Evolutionary conservation across 1,140 invertebrate species (phyloP), one percentile per base, ranked within the genome.

Genomic region (Sarcophaga peregrina): DNA sequence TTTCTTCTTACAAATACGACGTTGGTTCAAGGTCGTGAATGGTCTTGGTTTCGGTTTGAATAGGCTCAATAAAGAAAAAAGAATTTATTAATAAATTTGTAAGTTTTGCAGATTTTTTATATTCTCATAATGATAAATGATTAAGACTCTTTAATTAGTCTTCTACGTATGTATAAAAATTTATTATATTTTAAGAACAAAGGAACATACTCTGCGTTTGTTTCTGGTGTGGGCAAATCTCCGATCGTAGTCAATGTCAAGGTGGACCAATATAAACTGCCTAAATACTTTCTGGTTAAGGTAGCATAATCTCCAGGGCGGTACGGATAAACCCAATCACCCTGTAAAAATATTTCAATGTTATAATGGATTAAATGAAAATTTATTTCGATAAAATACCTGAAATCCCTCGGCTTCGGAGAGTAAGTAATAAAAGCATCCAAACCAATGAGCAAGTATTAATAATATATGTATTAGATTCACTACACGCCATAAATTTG

Each of bases 181-280:
- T 81, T 62, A 11, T 25, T 58, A 17, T 81, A 45, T 25, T 25
- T 58, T 37, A 37, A 52, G 8, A 74, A 82, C 82, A 78, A 62
- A 13, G 80, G 80, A 86, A 97, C 97, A 98, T 93, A 99, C 97
- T 99, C 96, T 89, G 95, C 95, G 91, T 98, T 98, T 83, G 96
- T 97, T 87, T 98, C 97, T 0, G 98, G 97, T 5, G 97, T 97
- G 5, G 97, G 97, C 72, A 98, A 93, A 88, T 98, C 97, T 7
- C 96, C 96, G 83, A 99, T 99, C 11, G 98, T 98, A 9, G 98
- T 99, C n/a, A 99, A 92, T 0, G 97, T 99, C 45, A 99, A 91
- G 3, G 97, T 98, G 5, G 97, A 98, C 97, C 98, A 99, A 90
- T 98, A 98, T 5, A 99, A 92, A 3, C 97, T 98, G 58, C 96